Evolutionary conservation across 2,113 vertebrate genomes (phyloP).

Genomic region (Anarrhichthys ocellatus): DNA sequence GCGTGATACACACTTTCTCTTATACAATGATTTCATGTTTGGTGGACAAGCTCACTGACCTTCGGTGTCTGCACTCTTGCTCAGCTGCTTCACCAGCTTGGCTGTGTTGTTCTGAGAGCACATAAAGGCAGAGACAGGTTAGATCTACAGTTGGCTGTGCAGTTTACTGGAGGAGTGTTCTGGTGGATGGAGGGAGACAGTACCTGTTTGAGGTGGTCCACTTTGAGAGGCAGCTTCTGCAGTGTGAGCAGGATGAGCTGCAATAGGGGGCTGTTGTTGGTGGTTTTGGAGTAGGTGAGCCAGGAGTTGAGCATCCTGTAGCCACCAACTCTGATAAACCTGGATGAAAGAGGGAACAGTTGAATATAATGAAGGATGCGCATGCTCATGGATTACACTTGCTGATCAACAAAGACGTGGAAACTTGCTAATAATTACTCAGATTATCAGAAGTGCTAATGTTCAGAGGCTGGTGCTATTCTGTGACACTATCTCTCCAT

Average conservation of each 20-base stretch:
- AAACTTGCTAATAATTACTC: neutral
- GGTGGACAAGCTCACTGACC: conserved; percentile 75
- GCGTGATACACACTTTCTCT: neutral
- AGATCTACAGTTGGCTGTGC: neutral
- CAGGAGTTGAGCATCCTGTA: conserved; percentile 94
- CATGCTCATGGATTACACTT: too few relatives aligned
- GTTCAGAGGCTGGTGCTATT: neutral
- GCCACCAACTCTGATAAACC: conserved; percentile 93
- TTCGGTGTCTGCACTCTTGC: conserved; percentile 92
- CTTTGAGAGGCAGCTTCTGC: conserved; percentile 94
- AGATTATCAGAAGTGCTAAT: neutral
- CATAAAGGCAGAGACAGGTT: neutral
- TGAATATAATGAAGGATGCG: neutral
- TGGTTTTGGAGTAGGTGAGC: conserved; percentile 92
- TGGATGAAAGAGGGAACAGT: conserved; percentile 42
- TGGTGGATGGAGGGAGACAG: neutral
- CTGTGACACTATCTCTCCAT: neutral
- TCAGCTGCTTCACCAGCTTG: conserved; percentile 95
- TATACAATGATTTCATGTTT: neutral
- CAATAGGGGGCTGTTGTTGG: conserved; percentile 90
- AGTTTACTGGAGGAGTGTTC: neutral
- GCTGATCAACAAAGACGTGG: neutral
- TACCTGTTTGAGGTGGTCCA: conserved; percentile 96
- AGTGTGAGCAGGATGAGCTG: conserved; percentile 93
- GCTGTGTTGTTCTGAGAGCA: conserved; percentile 92